Conservation (phyloP, 2,797 vertebrate genomes). For the Sebastes steindachneri region DNA sequence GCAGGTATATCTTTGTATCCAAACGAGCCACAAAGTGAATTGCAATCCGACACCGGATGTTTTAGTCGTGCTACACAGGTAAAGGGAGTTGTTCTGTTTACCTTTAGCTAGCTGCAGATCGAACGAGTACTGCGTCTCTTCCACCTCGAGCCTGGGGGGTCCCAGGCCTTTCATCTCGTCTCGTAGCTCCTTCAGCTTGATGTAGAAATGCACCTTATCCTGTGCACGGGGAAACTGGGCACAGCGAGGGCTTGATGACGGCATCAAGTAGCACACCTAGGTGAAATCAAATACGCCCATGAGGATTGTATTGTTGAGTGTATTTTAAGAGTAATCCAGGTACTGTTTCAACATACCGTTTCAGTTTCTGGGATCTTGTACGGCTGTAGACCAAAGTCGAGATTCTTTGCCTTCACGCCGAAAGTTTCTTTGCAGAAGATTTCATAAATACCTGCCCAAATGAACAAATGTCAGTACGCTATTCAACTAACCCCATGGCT, state of each 20-base stretch:
- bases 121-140: slow-evolving; percentile 90
- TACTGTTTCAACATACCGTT: slow-evolving; percentile 83
- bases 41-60: background rate
- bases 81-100: slow-evolving; percentile 41
- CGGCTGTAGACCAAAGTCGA: slow-evolving; percentile 97
- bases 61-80: rapidly evolving
- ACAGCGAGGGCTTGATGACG: slow-evolving; percentile 95
- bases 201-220: slow-evolving; percentile 98
- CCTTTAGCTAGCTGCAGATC: slow-evolving; percentile 94
- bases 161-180: slow-evolving; percentile 89
- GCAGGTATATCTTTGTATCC: background rate
- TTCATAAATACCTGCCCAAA: slow-evolving; percentile 93
- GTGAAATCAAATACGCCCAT: background rate
- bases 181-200: slow-evolving; percentile 95
- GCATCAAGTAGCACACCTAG: slow-evolving; percentile 97
- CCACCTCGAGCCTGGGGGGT: slow-evolving; percentile 65
- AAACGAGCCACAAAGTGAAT: background rate
- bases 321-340: background rate
- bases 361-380: slow-evolving; percentile 96
- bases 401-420: slow-evolving; percentile 95
- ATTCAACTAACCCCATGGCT: background rate
- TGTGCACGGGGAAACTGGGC: slow-evolving; percentile 98
- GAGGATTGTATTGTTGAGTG: background rate
- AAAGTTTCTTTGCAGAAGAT: slow-evolving; percentile 99
- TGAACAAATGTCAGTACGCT: background rate